These are phyloP conservation scores for Halcyon senegalensis DNA, from an alignment of 2,113 vertebrate species.

Conservation along the genomic window DNA sequence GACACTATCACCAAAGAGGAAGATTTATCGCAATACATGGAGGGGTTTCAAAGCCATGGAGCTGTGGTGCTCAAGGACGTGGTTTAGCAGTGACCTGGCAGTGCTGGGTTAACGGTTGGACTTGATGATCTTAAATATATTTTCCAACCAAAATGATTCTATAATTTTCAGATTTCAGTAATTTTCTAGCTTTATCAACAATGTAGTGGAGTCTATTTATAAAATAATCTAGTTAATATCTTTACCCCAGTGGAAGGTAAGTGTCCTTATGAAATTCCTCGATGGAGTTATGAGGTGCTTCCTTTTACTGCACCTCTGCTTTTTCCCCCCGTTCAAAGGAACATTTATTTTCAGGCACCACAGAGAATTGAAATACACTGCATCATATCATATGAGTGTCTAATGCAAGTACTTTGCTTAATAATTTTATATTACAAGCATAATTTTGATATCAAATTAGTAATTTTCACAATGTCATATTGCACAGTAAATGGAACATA, in stretches of 20 bases:
- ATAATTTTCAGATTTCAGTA: neutral
- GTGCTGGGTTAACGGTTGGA: neutral
- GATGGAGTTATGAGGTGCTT: conserved; percentile 36
- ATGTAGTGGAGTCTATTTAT: neutral
- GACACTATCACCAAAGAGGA: neutral
- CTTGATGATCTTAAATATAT: neutral
- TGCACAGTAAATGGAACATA: conserved; percentile 71
- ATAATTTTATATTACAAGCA: conserved; percentile 78
- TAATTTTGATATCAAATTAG: conserved; percentile 74
- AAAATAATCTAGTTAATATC: neutral
- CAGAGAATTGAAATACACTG: conserved; percentile 51
- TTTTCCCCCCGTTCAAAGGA: conserved; percentile 31
- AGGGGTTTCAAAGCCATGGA: neutral
- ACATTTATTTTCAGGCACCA: conserved; percentile 53
- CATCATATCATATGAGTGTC: conserved; percentile 29
- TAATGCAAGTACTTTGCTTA: conserved; percentile 70
- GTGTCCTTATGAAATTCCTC: neutral
- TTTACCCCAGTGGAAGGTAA: neutral
- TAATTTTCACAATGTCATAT: conserved; percentile 60
- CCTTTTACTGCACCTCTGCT: conserved; percentile 37
- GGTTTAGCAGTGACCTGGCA: neutral
- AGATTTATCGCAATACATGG: neutral
- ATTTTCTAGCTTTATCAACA: neutral
- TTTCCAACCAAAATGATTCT: neutral
- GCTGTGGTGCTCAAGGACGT: neutral